Evolutionary conservation across 2,113 vertebrate genomes (phyloP).

Genomic region (Motacilla alba): DNA sequence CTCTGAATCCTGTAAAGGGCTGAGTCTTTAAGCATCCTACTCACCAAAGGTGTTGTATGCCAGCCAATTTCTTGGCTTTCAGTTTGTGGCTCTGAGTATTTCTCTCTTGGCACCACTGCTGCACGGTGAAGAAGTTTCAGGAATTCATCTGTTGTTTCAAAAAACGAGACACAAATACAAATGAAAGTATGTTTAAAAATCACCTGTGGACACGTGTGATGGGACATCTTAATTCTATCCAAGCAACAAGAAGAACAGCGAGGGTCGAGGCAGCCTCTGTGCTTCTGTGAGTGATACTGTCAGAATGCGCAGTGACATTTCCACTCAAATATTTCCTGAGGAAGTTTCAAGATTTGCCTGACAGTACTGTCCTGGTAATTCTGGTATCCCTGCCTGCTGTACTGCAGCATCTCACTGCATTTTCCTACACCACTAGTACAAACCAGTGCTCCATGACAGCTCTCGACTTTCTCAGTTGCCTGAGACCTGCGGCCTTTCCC

Average conservation of each 20-base stretch:
- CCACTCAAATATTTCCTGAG: neutral
- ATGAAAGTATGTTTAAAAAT: neutral
- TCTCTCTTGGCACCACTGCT: slow-evolving; percentile 78
- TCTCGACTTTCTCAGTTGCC: neutral
- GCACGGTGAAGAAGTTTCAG: slow-evolving; percentile 76
- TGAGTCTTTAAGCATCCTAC: neutral
- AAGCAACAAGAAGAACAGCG: neutral
- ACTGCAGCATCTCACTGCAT: neutral
- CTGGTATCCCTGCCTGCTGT: neutral
- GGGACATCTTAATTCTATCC: neutral
- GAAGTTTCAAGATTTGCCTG: neutral
- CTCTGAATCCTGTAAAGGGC: neutral
- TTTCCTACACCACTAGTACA: neutral
- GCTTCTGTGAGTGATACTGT: neutral
- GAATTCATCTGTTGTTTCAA: slow-evolving; percentile 73
- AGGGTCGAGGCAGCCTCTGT: neutral
- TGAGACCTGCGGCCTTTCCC: neutral
- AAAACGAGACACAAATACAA: neutral
- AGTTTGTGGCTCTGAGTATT: slow-evolving; percentile 81
- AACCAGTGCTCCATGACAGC: neutral
- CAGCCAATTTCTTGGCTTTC: slow-evolving; percentile 90
- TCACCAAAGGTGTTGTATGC: slow-evolving; percentile 83
- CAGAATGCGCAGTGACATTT: neutral
- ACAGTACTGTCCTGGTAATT: neutral
- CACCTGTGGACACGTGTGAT: neutral